These are phyloP conservation scores for Strix aluco DNA, from an alignment of 2,113 vertebrate genomes.

Conservation along the genomic window DNA sequence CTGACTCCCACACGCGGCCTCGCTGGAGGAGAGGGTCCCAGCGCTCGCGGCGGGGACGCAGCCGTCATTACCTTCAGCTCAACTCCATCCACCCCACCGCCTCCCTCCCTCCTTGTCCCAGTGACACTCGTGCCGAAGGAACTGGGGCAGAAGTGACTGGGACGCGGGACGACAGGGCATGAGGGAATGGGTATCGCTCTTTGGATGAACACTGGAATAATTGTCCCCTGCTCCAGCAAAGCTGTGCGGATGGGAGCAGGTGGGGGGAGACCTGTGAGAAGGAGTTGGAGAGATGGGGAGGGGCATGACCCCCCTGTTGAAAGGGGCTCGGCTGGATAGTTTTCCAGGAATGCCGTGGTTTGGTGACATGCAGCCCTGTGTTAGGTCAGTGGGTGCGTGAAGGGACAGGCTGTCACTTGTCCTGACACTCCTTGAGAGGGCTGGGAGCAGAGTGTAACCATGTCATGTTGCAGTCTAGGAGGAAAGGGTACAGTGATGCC, in stretches of 20 bases:
- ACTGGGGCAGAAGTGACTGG: slow-evolving; percentile 45
- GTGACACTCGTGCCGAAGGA: neutral
- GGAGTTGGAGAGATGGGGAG: no score
- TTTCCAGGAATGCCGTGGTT: neutral
- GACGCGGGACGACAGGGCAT: neutral
- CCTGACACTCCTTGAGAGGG: accelerated
- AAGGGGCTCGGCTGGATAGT: accelerated
- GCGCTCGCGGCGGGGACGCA: neutral
- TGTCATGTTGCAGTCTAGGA: accelerated
- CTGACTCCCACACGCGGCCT: neutral
- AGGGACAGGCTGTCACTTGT: neutral
- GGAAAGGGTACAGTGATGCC: neutral
- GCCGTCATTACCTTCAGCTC: neutral
- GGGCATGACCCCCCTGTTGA: accelerated
- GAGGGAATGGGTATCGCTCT: neutral
- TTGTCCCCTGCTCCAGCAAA: neutral
- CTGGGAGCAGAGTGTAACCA: no score
- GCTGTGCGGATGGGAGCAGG: neutral
- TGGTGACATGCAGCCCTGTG: accelerated
- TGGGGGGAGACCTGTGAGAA: neutral
- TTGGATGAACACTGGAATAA: neutral
- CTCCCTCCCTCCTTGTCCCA: neutral
- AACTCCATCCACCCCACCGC: neutral
- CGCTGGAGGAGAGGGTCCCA: neutral
- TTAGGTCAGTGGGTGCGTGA: neutral